Evolutionary conservation across 2,888 invertebrate genomes (phyloP), one percentile per base, ranked within the genome.

Genomic region (Drosophila mettleri): DNA sequence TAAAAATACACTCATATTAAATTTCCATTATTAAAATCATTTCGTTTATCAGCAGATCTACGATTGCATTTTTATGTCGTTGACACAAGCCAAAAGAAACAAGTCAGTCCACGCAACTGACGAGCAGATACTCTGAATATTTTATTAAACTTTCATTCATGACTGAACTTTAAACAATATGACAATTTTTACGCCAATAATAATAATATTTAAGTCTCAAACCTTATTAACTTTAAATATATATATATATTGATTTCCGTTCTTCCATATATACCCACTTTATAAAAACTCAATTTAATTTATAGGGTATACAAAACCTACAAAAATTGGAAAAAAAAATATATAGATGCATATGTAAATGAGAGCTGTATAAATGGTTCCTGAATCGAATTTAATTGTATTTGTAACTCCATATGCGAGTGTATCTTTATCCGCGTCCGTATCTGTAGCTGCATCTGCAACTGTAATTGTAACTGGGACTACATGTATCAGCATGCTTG

Each of bases 361-460:
- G 77, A 68, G 71, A 87, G 70, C 66, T 79, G 67, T 73, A 85
- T 81, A 79, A 83, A 85, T 86, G 83, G 71, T 88, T 83, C 83
- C 83, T 86, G 83, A 83, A 79, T 70, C 74, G 83, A 88, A 86
- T 83, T 88, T 83, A 83, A 83, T 83, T 88, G 86, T 86, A 77
- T 76, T 79, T 68, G 65, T 64, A 36, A 31, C 61, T 64, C 22
- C 27, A 49, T 60, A 55, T 63, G 64, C 62, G 57, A 63, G 60
- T 52, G 65, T 55, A 67, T 36, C 67, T 75, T 52, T 60, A 69
- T 48, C 60, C 41, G 64, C 52, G 69, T 43, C 43, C 27, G 63
- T 31, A 64, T 33, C 49, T 52, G 43, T 43, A 54, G 41, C 57
- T 69, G 57, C 41, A 53, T 41, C 55, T 66, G 53, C 52, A 66